Conservation (phyloP, 2,113 vertebrate species). For the Pseudorasbora parva region DNA sequence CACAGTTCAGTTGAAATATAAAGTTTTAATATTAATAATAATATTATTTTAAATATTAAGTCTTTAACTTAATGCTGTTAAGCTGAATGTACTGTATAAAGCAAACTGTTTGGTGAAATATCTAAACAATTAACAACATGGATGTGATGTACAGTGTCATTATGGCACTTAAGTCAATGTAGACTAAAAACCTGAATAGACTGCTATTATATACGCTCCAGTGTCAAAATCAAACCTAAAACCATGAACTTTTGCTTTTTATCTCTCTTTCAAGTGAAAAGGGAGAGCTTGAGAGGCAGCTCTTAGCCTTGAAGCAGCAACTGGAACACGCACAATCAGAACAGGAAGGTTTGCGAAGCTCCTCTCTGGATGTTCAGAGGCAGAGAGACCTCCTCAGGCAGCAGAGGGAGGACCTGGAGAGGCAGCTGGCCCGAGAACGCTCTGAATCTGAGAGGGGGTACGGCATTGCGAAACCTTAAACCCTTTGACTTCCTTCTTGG, state of each 20-base stretch:
- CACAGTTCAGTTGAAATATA: too few relatives aligned
- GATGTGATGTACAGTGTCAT: too few relatives aligned
- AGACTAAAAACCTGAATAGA: too few relatives aligned
- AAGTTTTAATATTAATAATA: too few relatives aligned
- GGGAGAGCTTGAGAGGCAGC: conserved; percentile 66
- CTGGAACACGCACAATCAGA: conserved; percentile 66
- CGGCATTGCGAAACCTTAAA: conserved; percentile 49
- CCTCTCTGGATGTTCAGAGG: conserved; percentile 72
- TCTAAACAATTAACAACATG: too few relatives aligned
- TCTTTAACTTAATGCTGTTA: too few relatives aligned
- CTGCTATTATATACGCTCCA: too few relatives aligned
- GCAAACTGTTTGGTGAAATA: too few relatives aligned
- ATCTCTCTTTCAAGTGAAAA: conserved; percentile 75
- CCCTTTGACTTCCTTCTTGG: conserved; percentile 51
- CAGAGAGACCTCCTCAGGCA: conserved; percentile 71
- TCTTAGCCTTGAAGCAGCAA: conserved; percentile 69
- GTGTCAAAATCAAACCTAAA: too few relatives aligned
- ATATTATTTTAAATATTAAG: too few relatives aligned
- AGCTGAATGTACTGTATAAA: too few relatives aligned
- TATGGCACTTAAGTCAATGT: too few relatives aligned
- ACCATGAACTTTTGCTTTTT: neutral
- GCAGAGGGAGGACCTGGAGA: conserved; percentile 76
- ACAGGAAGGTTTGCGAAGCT: conserved; percentile 66
- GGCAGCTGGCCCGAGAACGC: conserved; percentile 65
- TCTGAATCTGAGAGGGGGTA: conserved; percentile 77